Base-by-base conservation (phyloP, 2,888 invertebrate species). In the Conistra vaccinii region DNA sequence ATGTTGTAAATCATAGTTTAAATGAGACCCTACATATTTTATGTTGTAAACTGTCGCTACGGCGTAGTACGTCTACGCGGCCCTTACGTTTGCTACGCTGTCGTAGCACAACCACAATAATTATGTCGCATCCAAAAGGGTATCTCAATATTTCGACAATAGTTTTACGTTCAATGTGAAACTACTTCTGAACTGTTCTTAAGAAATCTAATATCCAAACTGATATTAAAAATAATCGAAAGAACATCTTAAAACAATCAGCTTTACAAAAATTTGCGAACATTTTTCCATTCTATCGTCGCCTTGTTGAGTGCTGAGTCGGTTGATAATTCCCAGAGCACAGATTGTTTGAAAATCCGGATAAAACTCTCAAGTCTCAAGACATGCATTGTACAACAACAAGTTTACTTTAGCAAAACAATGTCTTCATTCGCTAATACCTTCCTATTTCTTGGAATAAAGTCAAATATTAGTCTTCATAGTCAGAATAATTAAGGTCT, bases 361-460 rank as follows among this genome's bases (percentile, higher is more conserved):
- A 68, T 69, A 71, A 80, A 77, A 63, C 42, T 45, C 26, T 9
- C 3, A 77, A 83, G 23, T 73, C 73, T 32, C 55, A 60, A 62
- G 66, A 55, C 29, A 72, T 78, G 26, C 23, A 26, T 61, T 53
- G 61, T 55, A 29, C 45, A 78, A 69, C 39, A 63, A 68, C 45
- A 57, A 61, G 62, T 81, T 69, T 66, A 60, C 20, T 72, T 35
- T 48, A 51, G 26, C 45, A 63, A 45, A 65, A 51, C 20, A 55
- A 55, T 60, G 9, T 42, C 39, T 29, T 63, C 35, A 35, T 58
- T 60, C 48, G 12, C 26, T 45, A 35, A 53, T 35, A 53, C 35
- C 5, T 61, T 61, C 23, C n/a, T 60, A 9, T 17, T 53, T 74
- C 60, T 45, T 45, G 23, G n/a, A 53, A 51, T 12, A 32, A n/a